Conservation (phyloP, 2,113 vertebrate species). For the Acanthochromis polyacanthus region DNA sequence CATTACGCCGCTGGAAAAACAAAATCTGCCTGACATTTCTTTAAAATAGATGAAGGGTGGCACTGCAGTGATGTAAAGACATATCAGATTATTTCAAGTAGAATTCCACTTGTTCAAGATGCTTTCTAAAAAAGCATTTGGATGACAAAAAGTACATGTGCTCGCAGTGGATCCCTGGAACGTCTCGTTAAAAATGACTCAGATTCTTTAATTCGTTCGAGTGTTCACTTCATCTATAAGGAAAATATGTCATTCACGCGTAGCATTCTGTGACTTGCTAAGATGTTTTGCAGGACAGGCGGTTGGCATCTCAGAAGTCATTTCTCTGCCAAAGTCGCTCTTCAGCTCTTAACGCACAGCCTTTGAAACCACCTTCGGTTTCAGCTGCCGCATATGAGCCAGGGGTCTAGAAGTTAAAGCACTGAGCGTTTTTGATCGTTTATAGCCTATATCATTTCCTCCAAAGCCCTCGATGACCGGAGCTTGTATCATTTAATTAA, state of each 20-base stretch:
- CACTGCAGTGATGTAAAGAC: not conserved
- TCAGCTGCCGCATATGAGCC: constrained; percentile 52
- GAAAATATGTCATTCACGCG: constrained; percentile 24
- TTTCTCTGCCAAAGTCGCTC: constrained; percentile 42
- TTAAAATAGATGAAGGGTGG: not conserved
- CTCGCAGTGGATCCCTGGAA: not conserved
- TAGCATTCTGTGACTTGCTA: constrained; percentile 23
- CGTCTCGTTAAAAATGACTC: not conserved
- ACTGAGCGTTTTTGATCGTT: constrained; percentile 36
- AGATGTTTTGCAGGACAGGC: constrained; percentile 44
- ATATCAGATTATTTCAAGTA: not conserved
- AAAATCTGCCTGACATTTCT: not conserved
- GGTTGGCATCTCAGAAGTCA: constrained; percentile 31
- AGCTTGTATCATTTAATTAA: constrained; percentile 77
- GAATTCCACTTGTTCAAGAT: not conserved
- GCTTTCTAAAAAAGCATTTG: not conserved
- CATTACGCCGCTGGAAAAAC: not conserved
- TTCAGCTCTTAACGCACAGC: constrained; percentile 37
- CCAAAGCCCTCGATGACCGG: constrained; percentile 57
- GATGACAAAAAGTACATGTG: constrained; percentile 7
- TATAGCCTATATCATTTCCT: constrained; percentile 69
- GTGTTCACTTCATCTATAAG: not conserved
- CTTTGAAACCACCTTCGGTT: constrained; percentile 71
- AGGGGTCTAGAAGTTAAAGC: constrained; percentile 51
- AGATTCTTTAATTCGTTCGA: constrained; percentile 13